phyloP scores from a whole-genome alignment of 2,113 vertebrate species.

The Gallinago media region DNA sequence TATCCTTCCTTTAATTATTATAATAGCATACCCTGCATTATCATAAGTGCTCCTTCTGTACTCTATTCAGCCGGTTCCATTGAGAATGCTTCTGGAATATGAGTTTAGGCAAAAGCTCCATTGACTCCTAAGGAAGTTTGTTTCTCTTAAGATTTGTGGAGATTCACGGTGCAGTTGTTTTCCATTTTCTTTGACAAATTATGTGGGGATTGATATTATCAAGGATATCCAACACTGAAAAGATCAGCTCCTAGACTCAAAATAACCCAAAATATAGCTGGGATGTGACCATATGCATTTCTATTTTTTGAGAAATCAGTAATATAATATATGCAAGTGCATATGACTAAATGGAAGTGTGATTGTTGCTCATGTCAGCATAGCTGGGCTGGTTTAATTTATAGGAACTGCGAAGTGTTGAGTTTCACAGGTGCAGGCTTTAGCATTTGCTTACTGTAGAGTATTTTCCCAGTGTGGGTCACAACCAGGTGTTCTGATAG shows the following conservation, averaged over 20 bases:
- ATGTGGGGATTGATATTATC: background rate
- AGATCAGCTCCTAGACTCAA: background rate
- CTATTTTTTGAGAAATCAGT: background rate
- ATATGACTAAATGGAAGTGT: slow-evolving; percentile 16
- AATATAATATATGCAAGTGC: background rate
- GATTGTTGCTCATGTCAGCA: slow-evolving; percentile 21
- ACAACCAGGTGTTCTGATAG: background rate
- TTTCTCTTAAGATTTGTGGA: background rate
- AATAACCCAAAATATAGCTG: background rate
- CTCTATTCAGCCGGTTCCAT: background rate
- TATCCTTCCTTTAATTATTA: background rate
- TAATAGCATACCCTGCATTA: background rate
- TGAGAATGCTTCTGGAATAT: background rate
- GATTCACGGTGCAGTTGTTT: background rate
- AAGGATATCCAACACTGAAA: background rate
- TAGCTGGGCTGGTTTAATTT: background rate
- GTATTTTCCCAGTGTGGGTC: background rate
- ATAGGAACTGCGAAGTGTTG: background rate
- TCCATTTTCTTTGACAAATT: background rate
- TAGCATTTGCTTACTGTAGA: background rate
- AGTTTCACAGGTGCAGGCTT: slow-evolving; percentile 15
- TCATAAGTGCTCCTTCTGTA: background rate
- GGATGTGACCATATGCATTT: background rate
- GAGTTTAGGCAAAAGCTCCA: background rate
- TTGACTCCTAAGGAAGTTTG: background rate